Evolutionary conservation across 2,888 invertebrate species (phyloP).

Genomic region (Neuroscelio doddi): DNA sequence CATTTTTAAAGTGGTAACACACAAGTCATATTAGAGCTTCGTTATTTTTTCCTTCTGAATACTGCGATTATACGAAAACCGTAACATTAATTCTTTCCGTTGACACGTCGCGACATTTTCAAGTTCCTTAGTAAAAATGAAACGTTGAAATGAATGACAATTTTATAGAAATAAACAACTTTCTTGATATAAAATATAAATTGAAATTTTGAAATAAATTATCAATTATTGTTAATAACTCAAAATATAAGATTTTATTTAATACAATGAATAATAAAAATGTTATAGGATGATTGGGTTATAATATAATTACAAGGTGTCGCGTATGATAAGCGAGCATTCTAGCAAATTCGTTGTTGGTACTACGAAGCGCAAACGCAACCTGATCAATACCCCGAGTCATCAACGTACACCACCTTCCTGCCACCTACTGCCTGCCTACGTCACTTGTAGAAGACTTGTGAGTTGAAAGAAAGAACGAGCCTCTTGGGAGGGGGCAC

Average conservation of each 20-base stretch:
- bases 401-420: constrained; percentile 41
- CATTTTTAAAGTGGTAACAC: no score
- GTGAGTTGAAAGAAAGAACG: constrained; percentile 23
- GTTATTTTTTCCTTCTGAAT: no score
- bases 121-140: no score
- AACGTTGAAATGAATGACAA: no score
- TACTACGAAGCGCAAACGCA: constrained; percentile 53
- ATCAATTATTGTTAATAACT: not conserved
- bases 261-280: not conserved
- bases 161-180: no score
- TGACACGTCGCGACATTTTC: no score
- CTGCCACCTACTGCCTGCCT: constrained; percentile 32
- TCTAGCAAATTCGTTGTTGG: constrained; percentile 48
- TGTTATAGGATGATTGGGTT: no score
- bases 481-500: constrained; percentile 14
- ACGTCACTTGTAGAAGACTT: constrained; percentile 23
- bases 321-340: constrained; percentile 14
- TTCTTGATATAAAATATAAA: no score
- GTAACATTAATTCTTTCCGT: no score
- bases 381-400: constrained; percentile 55
- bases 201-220: no score
- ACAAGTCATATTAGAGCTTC: no score
- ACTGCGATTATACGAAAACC: no score
- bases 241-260: constrained; percentile 1
- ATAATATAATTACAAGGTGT: constrained; percentile 9